Base-by-base conservation (phyloP, 37 sponge, comb jelly and placozoan species). In the Tethya wilhelma region DNA sequence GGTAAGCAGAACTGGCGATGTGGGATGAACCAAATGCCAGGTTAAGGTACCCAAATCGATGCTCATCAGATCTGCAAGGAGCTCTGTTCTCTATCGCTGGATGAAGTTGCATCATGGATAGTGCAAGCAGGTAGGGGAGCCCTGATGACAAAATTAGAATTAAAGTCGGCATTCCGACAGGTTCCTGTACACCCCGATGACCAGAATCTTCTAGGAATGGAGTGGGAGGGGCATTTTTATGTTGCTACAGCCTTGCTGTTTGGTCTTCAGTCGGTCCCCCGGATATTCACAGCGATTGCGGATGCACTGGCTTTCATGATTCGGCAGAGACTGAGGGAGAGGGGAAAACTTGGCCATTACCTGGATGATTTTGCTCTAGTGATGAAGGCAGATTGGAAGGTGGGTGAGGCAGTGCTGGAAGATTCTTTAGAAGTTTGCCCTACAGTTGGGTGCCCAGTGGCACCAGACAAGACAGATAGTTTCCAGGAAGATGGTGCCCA, bases 1-100 rank as follows among this genome's bases (percentile, higher is more conserved):
- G 90, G 90, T 89, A 89, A 89, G 90, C 90, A 89, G 90, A 89
- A 89, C 90, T 78, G 90, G 84, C 90, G 79, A 82, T 88, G 90
- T 76, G 90, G 90, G 90, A 89, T 89, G 90, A 89, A 89, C 90
- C 90, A 81, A 84, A 89, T 67, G 90, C 69, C 77, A 45, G 77
- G 90, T 89, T 89, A 89, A 78, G 90, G 90, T 77, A 80, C 88
- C 88, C 29, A 59, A 87, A 34, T 74, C 69, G 71, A 87, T 77
- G 81, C 87, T 87, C 81, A 81, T 85, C 75, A 81, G 91, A 91
- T 82, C 37, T 33, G 45, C 5, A 56, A 49, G 57, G 74, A 73
- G 56, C 32, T 73, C 34, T 49, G 57, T 17, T 73, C 74, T 20
- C 36, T 73, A 20, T 73, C 74, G 4, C 37, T 73, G 7, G 74